Percentiles rank a stretch among this genome's conserved stretches.
phyloP scores from a whole-genome alignment of 2,113 vertebrate genomes.

The Equus przewalskii region DNA sequence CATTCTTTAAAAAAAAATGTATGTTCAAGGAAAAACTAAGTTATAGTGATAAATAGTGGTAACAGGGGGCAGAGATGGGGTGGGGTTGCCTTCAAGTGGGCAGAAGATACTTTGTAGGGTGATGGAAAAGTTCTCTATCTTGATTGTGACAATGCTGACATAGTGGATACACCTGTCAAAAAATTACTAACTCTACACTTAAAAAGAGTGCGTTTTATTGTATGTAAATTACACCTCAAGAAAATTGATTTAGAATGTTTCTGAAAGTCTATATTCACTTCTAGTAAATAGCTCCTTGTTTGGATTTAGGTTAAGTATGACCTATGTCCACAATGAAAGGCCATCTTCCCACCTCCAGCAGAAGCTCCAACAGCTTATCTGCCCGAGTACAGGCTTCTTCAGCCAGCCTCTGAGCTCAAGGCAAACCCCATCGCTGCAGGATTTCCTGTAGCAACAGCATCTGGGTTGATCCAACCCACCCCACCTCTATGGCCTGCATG shows the following conservation, averaged over 20 bases:
- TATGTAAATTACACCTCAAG: not conserved
- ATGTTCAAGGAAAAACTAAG: not conserved
- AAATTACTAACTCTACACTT: not conserved
- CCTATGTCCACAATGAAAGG: not conserved
- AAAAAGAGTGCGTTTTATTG: too few relatives aligned
- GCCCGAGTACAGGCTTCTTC: not conserved
- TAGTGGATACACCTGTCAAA: not conserved
- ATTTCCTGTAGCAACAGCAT: accelerated
- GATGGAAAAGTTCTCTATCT: not conserved
- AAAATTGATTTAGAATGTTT: not conserved
- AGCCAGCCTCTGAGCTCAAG: not conserved
- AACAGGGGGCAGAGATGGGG: accelerated
- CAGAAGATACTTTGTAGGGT: not conserved
- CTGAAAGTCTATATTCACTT: not conserved
- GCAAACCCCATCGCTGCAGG: not conserved
- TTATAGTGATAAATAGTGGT: not conserved
- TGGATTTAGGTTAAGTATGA: not conserved
- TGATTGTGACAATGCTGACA: accelerated
- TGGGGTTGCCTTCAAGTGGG: not conserved
- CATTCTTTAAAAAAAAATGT: not conserved
- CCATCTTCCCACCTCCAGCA: not conserved
- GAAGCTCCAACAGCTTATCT: not conserved
- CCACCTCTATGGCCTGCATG: not conserved
- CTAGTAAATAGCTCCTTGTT: not conserved
- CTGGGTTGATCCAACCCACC: not conserved